Conservation (phyloP, 2,888 invertebrate species). For the Ichneumoninae sp. region DNA sequence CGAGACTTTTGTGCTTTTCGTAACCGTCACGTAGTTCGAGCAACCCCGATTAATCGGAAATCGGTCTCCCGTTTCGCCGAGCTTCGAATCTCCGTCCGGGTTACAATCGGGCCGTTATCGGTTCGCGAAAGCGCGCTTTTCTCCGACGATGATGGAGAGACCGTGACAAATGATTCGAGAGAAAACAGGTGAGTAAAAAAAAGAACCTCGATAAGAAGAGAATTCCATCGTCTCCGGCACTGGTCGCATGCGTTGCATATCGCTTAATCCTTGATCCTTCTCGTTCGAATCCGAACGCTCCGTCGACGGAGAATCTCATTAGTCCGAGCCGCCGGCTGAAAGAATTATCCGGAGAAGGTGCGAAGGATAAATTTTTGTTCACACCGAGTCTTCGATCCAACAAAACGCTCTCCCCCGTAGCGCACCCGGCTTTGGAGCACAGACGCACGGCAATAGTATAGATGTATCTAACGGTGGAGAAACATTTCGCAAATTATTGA, state of each 20-base stretch:
- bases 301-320: neutral
- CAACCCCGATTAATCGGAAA: neutral
- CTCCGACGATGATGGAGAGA: constrained; percentile 36
- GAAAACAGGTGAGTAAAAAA: constrained; percentile 52
- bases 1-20: constrained; percentile 9
- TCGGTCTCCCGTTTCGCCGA: neutral
- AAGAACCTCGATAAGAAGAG: neutral
- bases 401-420: neutral
- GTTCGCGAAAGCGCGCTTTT: constrained; percentile 46
- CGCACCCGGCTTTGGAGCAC: neutral
- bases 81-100: neutral
- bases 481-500: neutral
- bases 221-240: neutral
- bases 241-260: neutral
- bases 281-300: neutral
- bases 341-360: neutral
- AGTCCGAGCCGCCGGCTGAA: neutral
- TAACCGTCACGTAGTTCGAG: neutral
- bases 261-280: neutral
- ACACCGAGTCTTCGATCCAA: neutral
- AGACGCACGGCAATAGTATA: neutral
- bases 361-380: neutral
- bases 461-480: neutral
- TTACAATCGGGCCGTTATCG: constrained; percentile 47
- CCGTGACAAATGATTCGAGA: constrained; percentile 60